phyloP scores from a whole-genome alignment of 2,113 vertebrate genomes.

The Antechinus stuartii region DNA sequence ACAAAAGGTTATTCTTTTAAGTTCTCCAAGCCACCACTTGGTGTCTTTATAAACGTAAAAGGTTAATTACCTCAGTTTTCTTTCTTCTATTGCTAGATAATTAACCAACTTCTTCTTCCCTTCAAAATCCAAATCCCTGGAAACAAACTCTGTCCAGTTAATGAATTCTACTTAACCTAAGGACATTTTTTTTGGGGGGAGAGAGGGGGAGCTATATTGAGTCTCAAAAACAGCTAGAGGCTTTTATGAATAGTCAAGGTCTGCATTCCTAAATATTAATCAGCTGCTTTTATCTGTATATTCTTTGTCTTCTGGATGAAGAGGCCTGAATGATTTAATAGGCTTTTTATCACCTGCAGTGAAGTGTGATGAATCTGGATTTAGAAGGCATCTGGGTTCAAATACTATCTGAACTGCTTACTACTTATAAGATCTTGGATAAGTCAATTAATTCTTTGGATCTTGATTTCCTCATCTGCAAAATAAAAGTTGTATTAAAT shows the following conservation, averaged over 20 bases:
- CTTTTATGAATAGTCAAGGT: background rate
- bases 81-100: background rate
- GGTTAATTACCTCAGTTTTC: background rate
- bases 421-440: too few relatives aligned
- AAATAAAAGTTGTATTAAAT: background rate
- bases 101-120: background rate
- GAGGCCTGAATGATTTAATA: background rate
- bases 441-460: background rate
- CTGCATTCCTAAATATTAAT: background rate
- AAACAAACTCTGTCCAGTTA: background rate
- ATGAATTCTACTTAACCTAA: background rate
- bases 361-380: background rate
- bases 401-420: background rate
- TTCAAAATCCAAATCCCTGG: background rate
- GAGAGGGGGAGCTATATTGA: background rate
- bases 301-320: background rate
- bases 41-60: background rate
- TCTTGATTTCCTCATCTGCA: background rate
- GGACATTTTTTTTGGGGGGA: background rate
- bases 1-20: background rate
- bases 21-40: background rate
- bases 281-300: background rate
- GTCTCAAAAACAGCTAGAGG: background rate
- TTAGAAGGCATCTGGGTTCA: background rate
- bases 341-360: background rate